Evolutionary conservation across 2,797 vertebrate species (phyloP).

Genomic region (Phaenicophaeus curvirostris): DNA sequence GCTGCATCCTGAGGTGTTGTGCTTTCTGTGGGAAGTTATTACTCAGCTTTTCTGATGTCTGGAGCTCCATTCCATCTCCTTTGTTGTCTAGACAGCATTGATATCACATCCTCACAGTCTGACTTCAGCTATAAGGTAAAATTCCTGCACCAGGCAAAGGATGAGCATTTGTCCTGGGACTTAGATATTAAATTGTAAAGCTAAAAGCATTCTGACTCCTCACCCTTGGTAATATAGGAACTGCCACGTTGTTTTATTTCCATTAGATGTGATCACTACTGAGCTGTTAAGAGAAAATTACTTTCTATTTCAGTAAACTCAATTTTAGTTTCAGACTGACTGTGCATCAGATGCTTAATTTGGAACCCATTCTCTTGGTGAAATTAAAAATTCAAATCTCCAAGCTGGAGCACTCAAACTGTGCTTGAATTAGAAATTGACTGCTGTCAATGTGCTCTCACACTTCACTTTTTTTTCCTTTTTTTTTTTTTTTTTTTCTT

Average conservation of each 20-base stretch:
- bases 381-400: conserved; percentile 74
- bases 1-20: neutral
- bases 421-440: conserved; percentile 72
- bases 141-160: neutral
- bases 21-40: neutral
- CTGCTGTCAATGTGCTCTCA: conserved; percentile 68
- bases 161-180: conserved; percentile 19
- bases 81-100: neutral
- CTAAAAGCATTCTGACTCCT: conserved; percentile 15
- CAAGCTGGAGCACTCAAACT: conserved; percentile 66
- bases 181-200: conserved; percentile 13
- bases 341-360: conserved; percentile 70
- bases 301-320: conserved; percentile 71
- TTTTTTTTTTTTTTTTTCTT: neutral
- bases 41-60: neutral
- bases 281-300: conserved; percentile 67
- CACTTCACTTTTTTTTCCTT: neutral
- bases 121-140: neutral
- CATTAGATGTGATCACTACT: conserved; percentile 43
- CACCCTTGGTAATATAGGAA: conserved; percentile 22
- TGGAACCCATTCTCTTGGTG: conserved; percentile 59
- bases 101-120: neutral
- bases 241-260: conserved; percentile 60
- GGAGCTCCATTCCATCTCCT: neutral
- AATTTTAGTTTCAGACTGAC: conserved; percentile 66